Evolutionary conservation across 2,888 invertebrate genomes (phyloP), one percentile per base, ranked within the genome.

Genomic region (Epinotia ramella): DNA sequence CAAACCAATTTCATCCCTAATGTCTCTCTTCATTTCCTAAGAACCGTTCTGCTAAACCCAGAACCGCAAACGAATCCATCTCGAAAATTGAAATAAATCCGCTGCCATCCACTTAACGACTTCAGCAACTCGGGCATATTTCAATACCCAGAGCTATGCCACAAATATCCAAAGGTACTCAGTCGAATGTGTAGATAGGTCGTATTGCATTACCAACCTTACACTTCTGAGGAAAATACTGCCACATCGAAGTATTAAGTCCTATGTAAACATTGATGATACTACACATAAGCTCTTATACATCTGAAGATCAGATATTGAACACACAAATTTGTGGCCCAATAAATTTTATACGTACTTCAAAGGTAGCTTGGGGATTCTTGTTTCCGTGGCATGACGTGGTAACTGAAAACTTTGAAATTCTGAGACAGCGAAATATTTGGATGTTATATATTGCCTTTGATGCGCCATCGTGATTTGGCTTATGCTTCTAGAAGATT

Each of bases 331-430:
- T 78, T 80, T 82, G 86, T 81, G 82, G 82, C 82, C 81, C 80
- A 79, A 83, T 84, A 83, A 84, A 82, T 80, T 73, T 78, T 79
- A 78, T 77, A 77, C 78, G 74, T 80, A 73, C 81, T 82, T 83
- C 82, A 87, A 84, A 88, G 82, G 82, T 80, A 81, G 83, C 84
- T 82, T 81, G 80, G 84, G 83, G 83, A 83, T 80, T 84, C 78
- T 70, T 67, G 78, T 77, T 65, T 74, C 20, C 57, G 66, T 59
- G 70, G 77, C 57, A 64, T 73, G 73, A 71, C 60, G 69, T 66
- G 70, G 63, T 65, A 73, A 78, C 71, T 75, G 77, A 78, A 74
- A 78, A 78, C 56, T 77, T 75, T 68, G 66, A 67, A 77, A 77
- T 76, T 66, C 72, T 49, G 33, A 71, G 65, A 71, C 70, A 46